Conservation (phyloP, 2,888 invertebrate species). For the Neocrepidodera transversa region DNA sequence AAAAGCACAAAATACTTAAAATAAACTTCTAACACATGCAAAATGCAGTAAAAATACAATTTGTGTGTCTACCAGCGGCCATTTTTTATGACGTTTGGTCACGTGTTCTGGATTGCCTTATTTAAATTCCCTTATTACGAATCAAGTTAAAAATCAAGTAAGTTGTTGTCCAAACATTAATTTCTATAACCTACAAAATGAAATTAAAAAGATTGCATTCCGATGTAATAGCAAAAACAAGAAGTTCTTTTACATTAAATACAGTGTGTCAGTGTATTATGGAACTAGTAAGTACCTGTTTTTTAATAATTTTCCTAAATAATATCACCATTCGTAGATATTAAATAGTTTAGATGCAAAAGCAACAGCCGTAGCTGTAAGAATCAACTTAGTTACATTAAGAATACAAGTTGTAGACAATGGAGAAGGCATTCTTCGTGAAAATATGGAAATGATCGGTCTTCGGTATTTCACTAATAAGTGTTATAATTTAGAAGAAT, state of each 20-base stretch:
- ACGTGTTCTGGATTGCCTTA: too few species aligned
- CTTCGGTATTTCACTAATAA: constrained; percentile 72
- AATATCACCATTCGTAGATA: constrained; percentile 60
- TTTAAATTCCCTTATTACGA: too few species aligned
- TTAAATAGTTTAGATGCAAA: constrained; percentile 75
- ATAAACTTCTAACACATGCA: too few species aligned
- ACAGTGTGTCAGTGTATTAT: constrained; percentile 67
- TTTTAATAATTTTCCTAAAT: not conserved
- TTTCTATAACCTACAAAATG: constrained; percentile 44
- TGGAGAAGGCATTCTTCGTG: constrained; percentile 70
- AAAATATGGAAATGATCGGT: constrained; percentile 67
- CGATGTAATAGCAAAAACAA: constrained; percentile 63
- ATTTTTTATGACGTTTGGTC: too few species aligned
- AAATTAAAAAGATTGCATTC: constrained; percentile 51
- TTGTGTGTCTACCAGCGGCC: too few species aligned
- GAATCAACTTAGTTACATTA: constrained; percentile 67
- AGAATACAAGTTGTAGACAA: constrained; percentile 80
- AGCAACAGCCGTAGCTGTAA: constrained; percentile 73
- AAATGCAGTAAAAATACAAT: too few species aligned
- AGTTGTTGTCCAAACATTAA: constrained; percentile 9
- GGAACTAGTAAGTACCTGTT: constrained; percentile 66
- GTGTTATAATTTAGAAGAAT: constrained; percentile 63
- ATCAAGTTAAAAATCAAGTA: constrained; percentile 12
- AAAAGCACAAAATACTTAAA: too few species aligned
- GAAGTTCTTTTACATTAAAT: constrained; percentile 66